phyloP scores from a whole-genome alignment of 2,888 invertebrate species.

The Oligia fasciuncula region DNA sequence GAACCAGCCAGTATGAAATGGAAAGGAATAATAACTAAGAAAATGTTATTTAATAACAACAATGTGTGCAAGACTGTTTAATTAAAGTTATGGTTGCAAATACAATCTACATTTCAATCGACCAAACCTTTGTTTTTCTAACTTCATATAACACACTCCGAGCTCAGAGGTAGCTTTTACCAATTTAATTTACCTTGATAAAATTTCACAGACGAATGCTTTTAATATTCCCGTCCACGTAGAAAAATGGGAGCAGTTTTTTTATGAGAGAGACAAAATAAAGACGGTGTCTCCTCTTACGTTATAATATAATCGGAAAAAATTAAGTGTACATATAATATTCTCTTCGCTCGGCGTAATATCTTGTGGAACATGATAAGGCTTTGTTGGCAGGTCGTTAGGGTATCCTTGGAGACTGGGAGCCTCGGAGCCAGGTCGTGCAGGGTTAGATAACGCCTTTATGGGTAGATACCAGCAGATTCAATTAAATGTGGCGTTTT shows the following conservation, averaged over 20 bases:
- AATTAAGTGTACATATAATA: conserved; percentile 56
- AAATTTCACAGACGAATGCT: conserved; percentile 47
- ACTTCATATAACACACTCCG: conserved; percentile 1
- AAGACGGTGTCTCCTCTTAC: conserved; percentile 25
- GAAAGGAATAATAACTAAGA: conserved; percentile 4
- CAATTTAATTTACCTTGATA: conserved; percentile 48
- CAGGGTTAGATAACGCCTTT: conserved; percentile 54
- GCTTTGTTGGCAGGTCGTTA: conserved; percentile 60
- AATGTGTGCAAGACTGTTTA: conserved; percentile 13
- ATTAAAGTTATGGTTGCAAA: conserved; percentile 48
- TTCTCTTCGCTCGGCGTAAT: conserved; percentile 43
- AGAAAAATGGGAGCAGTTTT: conserved; percentile 53
- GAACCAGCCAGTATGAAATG: background rate
- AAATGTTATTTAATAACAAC: conserved; percentile 10
- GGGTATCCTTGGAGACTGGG: conserved; percentile 55
- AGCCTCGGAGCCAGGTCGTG: conserved; percentile 34
- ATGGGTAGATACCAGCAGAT: conserved; percentile 50
- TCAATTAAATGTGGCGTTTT: conserved; percentile 57
- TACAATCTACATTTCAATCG: conserved; percentile 25
- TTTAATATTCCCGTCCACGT: conserved; percentile 50
- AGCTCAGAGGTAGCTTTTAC: conserved; percentile 14
- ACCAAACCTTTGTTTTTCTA: conserved; percentile 25
- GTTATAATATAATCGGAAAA: conserved; percentile 52
- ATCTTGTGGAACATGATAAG: conserved; percentile 52
- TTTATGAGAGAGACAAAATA: conserved; percentile 40